Percentiles rank a stretch among this genome's conserved stretches.
Evolutionary conservation across 1,140 invertebrate genomes (phyloP).

Genomic region (Drosophila malerkotliana): DNA sequence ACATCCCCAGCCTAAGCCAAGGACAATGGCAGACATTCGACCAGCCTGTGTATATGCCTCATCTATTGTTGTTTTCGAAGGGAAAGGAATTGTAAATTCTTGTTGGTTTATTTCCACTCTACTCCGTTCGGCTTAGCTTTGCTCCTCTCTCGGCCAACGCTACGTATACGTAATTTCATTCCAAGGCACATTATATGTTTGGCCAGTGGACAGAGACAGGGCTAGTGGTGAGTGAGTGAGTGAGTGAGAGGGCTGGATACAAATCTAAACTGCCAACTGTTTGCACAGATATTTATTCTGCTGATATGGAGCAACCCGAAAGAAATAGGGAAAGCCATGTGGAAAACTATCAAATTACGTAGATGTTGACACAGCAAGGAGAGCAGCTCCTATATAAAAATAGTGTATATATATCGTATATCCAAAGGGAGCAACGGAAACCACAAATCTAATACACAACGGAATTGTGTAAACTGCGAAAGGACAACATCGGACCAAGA

Average conservation of each 20-base stretch:
- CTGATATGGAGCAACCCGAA: slow-evolving; percentile 47
- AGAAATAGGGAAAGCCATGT: slow-evolving; percentile 57
- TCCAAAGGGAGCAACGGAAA: slow-evolving; percentile 17
- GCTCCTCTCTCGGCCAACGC: slow-evolving; percentile 28
- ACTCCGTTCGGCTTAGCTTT: slow-evolving; percentile 2
- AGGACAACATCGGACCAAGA: slow-evolving; percentile 7
- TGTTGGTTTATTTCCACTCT: slow-evolving; percentile 32
- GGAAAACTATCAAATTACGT: slow-evolving; percentile 78
- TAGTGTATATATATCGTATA: background rate
- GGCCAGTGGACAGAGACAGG: slow-evolving; percentile 22
- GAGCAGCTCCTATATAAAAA: background rate
- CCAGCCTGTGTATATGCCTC: background rate
- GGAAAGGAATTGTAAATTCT: slow-evolving; percentile 29
- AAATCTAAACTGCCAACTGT: slow-evolving; percentile 58
- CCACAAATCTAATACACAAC: slow-evolving; percentile 51
- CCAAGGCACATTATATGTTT: slow-evolving; percentile 65
- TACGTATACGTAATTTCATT: slow-evolving; percentile 72
- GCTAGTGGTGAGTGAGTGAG: background rate
- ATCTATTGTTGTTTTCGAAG: slow-evolving; percentile 21
- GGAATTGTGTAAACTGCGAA: slow-evolving; percentile 52
- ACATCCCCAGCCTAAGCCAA: background rate
- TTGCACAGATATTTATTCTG: slow-evolving; percentile 57
- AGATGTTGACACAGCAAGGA: slow-evolving; percentile 54
- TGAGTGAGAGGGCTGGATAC: background rate
- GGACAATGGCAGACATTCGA: slow-evolving; percentile 21